Percentiles rank a stretch among this genome's conserved stretches.
These are phyloP conservation scores for Sakesphorus luctuosus DNA, from an alignment of 2,113 vertebrate genomes.

Conservation along the genomic window DNA sequence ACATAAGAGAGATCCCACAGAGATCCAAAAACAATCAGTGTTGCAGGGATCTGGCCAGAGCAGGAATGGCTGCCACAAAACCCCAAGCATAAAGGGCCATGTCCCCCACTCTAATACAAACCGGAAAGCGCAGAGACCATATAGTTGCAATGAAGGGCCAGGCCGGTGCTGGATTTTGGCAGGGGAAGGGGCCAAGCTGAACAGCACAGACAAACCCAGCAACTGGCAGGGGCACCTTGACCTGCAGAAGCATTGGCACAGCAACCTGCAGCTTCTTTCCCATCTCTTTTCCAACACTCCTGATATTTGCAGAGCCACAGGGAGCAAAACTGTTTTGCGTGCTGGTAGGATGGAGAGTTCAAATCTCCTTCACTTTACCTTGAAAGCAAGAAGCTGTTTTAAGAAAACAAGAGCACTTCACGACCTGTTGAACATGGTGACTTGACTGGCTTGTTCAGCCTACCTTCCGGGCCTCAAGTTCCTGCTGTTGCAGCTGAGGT, in stretches of 20 bases:
- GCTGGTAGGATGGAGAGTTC: neutral
- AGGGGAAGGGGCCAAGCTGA: neutral
- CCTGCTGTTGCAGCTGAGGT: neutral
- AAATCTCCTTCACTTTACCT: neutral
- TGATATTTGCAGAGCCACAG: neutral
- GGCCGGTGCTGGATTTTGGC: neutral
- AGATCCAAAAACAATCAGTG: neutral
- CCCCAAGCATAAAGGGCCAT: neutral
- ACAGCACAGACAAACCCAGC: neutral
- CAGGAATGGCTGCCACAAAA: neutral
- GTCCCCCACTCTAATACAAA: neutral
- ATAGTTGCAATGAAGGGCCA: neutral
- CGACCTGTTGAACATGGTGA: neutral
- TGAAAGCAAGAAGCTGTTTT: neutral
- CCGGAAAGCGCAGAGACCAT: neutral
- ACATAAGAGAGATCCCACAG: neutral
- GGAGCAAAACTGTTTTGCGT: neutral
- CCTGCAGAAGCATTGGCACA: neutral
- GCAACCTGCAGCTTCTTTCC: neutral
- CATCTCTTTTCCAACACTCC: neutral
- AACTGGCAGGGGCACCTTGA: neutral
- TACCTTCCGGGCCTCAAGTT: neutral
- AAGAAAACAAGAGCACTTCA: neutral
- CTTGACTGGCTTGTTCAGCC: accelerated
- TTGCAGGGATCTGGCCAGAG: neutral